Conservation (phyloP, 2,113 vertebrate genomes). For the Rattus rattus region DNA sequence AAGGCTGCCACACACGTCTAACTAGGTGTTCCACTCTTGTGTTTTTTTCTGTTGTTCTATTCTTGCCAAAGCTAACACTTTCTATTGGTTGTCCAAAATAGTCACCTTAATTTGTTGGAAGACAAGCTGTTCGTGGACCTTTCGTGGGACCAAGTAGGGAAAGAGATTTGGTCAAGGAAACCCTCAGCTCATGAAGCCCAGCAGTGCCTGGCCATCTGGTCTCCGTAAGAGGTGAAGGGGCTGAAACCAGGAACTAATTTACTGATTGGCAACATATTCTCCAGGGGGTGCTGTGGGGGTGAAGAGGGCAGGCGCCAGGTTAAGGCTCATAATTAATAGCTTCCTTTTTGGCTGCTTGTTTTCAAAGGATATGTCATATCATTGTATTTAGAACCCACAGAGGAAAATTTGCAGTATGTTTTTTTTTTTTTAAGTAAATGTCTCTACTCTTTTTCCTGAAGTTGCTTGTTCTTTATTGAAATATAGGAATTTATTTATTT, state of each 20-base stretch:
- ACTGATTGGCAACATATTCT: neutral
- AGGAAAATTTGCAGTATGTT: neutral
- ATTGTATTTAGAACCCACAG: neutral
- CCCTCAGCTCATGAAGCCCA: no score
- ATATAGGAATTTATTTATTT: neutral
- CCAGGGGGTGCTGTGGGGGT: no score
- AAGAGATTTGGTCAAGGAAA: neutral
- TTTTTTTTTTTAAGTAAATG: slow-evolving; percentile 4
- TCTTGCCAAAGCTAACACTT: neutral
- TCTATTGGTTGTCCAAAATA: neutral
- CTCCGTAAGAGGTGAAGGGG: neutral
- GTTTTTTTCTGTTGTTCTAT: slow-evolving; percentile 20
- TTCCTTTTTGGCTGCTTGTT: neutral
- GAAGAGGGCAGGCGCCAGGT: neutral
- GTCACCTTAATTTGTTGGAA: neutral
- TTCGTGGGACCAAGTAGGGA: no score
- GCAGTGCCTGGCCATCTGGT: no score
- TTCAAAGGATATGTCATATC: neutral
- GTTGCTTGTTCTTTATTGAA: slow-evolving; percentile 1
- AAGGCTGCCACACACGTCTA: slow-evolving; percentile 23
- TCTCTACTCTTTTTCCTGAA: neutral
- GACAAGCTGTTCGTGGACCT: neutral
- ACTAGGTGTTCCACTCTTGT: slow-evolving; percentile 14
- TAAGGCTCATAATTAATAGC: neutral
- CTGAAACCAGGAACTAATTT: neutral